phyloP scores from a whole-genome alignment of 1,140 invertebrate genomes.

The Dendroctonus valens region DNA sequence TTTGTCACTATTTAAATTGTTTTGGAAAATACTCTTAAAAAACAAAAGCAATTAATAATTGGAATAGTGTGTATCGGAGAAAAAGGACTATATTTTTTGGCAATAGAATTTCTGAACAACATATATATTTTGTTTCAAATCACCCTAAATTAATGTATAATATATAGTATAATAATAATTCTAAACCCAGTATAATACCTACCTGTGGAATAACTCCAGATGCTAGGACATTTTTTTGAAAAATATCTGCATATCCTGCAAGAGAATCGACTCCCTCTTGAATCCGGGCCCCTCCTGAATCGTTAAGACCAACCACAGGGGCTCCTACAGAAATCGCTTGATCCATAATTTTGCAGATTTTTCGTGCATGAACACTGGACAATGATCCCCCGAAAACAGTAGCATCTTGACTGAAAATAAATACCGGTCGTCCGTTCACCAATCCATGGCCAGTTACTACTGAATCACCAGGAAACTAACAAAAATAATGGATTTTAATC shows the following conservation, averaged over 20 bases:
- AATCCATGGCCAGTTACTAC: conserved; percentile 70
- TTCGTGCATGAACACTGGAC: conserved; percentile 68
- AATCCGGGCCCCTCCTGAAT: conserved; percentile 71
- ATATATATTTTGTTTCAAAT: too few relatives aligned
- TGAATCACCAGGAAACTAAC: conserved; percentile 67
- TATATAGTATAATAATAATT: too few relatives aligned
- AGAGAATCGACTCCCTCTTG: conserved; percentile 75
- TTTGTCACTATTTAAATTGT: too few relatives aligned
- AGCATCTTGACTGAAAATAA: conserved; percentile 73
- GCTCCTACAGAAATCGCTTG: conserved; percentile 68
- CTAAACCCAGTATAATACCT: conserved; percentile 4
- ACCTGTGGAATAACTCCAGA: conserved; percentile 69
- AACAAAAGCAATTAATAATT: too few relatives aligned
- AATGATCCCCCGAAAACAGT: conserved; percentile 74
- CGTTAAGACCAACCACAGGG: conserved; percentile 71
- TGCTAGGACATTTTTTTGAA: conserved; percentile 67
- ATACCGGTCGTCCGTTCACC: conserved; percentile 66
- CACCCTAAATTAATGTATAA: too few relatives aligned
- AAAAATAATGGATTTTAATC: conserved; percentile 19
- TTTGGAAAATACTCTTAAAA: too few relatives aligned
- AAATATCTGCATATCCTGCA: conserved; percentile 74
- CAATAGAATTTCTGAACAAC: too few relatives aligned
- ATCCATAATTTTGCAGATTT: conserved; percentile 74
- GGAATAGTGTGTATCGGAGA: too few relatives aligned
- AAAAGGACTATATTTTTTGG: too few relatives aligned